phyloP scores from a whole-genome alignment of 37 sponge, comb jelly and placozoan genomes.

The Agelas oroides region DNA sequence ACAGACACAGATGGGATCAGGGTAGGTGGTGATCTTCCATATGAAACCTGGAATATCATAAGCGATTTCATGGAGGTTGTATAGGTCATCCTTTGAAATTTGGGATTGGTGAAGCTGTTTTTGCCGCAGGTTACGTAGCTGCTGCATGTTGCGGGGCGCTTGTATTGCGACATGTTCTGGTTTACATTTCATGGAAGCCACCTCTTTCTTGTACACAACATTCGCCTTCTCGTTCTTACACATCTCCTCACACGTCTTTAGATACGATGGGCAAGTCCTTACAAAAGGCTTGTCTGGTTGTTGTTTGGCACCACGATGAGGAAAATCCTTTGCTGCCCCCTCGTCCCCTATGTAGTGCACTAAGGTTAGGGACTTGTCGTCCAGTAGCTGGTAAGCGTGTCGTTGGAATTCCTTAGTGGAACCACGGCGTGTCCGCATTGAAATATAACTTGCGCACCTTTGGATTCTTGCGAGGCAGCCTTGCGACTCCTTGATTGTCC shows the following conservation, averaged over 20 bases:
- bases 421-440: constrained; percentile 41
- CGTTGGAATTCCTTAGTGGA: constrained; percentile 38
- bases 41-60: constrained; percentile 56
- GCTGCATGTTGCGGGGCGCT: constrained; percentile 27
- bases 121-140: constrained; percentile 35
- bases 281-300: neutral
- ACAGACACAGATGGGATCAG: constrained; percentile 63
- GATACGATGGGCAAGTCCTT: constrained; percentile 11
- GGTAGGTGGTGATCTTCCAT: constrained; percentile 40
- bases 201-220: constrained; percentile 9
- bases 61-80: too few species aligned
- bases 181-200: neutral
- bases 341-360: too few species aligned
- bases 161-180: too few species aligned
- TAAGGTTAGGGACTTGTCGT: too few species aligned
- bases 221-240: neutral
- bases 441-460: constrained; percentile 53
- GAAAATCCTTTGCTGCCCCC: constrained; percentile 7
- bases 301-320: neutral
- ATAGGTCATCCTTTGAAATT: constrained; percentile 51
- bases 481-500: constrained; percentile 31
- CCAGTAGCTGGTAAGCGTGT: constrained; percentile 58
- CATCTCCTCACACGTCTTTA: neutral
- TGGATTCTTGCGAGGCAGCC: constrained; percentile 55
- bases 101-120: neutral